Evolutionary conservation across 2,797 vertebrate genomes (phyloP), one percentile per base, ranked within the genome.

Genomic region (Parauchenoglanis punctatus): DNA sequence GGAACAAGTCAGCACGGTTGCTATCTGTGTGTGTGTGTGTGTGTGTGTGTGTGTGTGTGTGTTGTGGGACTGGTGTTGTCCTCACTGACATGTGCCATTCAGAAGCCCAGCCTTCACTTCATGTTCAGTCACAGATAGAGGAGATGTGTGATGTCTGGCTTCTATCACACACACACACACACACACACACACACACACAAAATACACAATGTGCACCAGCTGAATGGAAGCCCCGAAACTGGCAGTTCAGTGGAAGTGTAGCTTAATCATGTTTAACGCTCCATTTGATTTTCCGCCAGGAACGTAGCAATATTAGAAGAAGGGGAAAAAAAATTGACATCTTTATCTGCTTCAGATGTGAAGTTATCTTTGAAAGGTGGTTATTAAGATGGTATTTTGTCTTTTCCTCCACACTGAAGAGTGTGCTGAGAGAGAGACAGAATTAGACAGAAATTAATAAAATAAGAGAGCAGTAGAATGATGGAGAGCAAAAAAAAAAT

Each of bases 31-130:
- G 87, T 54, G 28, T 31, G 86, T 56, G 77, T 76, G 89, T 92
- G 91, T 52, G 31, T 23, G 77, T 35, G 73, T 76, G 25, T 76
- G 82, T 15, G 20, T 54, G 85, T 58, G 78, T 76, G 88, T 92
- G 91, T 46, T 91, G 91, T 83, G 91, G 91, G 90, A 23, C 91
- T 80, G 90, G 90, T 78, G 93, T 95, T 94, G 95, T 92, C 94
- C 93, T 93, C 65, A 93, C 92, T 93, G 95, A 92, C 94, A 95
- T 94, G 93, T 94, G 94, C 93, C 95, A 94, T 90, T 96, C 95
- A 95, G 92, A 91, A 93, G 92, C 90, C 91, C 89, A 91, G 94
- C 85, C 91, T 83, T 92, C 92, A 70, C 91, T 90, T 78, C 40
- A 31, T 20, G 75, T 77, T 82, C 61, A n/a, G 2, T 82, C 23